Base-by-base conservation (phyloP, 2,113 vertebrate species). In the Syngnathus scovelli region DNA sequence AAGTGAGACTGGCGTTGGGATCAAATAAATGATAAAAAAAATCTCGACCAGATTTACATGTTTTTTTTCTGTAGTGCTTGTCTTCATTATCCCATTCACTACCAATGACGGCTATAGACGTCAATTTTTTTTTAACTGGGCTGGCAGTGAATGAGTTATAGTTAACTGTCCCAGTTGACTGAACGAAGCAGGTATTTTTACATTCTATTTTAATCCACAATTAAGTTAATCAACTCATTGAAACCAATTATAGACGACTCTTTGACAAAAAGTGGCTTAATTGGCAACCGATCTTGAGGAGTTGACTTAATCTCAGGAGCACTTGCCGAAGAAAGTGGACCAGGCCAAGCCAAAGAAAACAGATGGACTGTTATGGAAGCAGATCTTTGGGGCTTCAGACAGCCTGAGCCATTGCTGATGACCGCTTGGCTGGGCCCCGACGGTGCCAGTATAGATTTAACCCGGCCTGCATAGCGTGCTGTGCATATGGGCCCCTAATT, bases 261-360 rank as follows among this genome's bases (percentile, higher is more conserved):
- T 56, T 64, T 41, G 51, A 56, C 67, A 76, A 65, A 58, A 67
- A 55, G 70, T 72, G 59, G 13, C 59, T 68, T 83, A 76, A 86
- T 49, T 83, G 59, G 72, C 75, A 70, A 48, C 21, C 62, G 56
- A 64, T 64, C 52, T 61, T 52, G 33, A n/a, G 2, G 66, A 55
- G 49, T 27, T 78, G 64, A 56, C 51, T 54, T 81, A 83, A 79
- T 85, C 76, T 78, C 37, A 46, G 59, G 61, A 52, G 68, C 67
- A 27, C 33, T 19, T 19, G 13, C 71, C 76, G 72, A 83, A 68
- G 86, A 87, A 89, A 90, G 84, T 89, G 85, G 85, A 84, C 79
- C 80, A 83, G 80, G 83, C 72, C 80, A 82, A 74, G 73, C 69
- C 33, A 46, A 9, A 33, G 27, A 33, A 18, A 76, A 11, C 84